Conservation (phyloP, 1,140 invertebrate species). For the Drosophila obscura region DNA sequence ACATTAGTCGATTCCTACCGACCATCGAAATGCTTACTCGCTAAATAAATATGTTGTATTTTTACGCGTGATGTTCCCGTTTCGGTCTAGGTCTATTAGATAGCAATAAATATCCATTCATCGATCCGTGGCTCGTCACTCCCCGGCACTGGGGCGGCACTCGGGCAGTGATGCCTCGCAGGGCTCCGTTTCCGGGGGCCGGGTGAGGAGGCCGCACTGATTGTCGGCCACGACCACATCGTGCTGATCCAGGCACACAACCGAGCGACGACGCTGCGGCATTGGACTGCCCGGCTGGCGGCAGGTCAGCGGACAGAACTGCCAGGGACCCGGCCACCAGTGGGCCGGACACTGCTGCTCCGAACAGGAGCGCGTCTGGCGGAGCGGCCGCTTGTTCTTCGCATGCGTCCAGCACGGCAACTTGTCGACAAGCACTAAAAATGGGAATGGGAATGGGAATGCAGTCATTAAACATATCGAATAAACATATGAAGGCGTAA, state of each 20-base stretch:
- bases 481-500: no score
- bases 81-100: background rate
- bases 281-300: constrained; percentile 77
- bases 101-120: constrained; percentile 38
- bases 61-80: constrained; percentile 5
- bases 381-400: constrained; percentile 86
- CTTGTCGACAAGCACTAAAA: constrained; percentile 86
- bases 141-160: constrained; percentile 81
- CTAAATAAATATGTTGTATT: constrained; percentile 46
- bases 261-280: constrained; percentile 87
- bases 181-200: constrained; percentile 87
- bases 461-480: background rate
- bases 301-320: constrained; percentile 91
- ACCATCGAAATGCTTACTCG: constrained; percentile 30
- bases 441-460: no score
- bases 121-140: constrained; percentile 3
- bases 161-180: constrained; percentile 86
- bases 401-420: constrained; percentile 86
- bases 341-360: constrained; percentile 89
- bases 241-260: constrained; percentile 90
- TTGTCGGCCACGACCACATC: constrained; percentile 88
- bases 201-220: constrained; percentile 86
- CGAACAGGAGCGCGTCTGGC: constrained; percentile 87
- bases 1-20: background rate
- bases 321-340: constrained; percentile 93